These are phyloP conservation scores for Rhagonycha fulva DNA, from an alignment of 2,888 invertebrate genomes.

Conservation along the genomic window DNA sequence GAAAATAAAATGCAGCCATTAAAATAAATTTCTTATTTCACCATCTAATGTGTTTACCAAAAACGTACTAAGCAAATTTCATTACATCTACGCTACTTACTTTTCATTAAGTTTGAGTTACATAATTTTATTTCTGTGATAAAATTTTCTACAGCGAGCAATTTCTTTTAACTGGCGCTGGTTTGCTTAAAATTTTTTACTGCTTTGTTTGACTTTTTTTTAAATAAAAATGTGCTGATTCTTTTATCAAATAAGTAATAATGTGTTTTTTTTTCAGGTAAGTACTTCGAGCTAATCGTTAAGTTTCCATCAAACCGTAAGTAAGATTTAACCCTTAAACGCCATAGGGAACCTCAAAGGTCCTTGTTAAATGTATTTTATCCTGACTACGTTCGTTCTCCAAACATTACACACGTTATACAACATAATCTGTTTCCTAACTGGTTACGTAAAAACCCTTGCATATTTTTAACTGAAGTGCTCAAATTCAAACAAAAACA, in stretches of 20 bases:
- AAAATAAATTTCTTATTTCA: not conserved
- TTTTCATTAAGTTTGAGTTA: not conserved
- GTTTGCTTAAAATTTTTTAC: not conserved
- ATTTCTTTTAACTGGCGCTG: not conserved
- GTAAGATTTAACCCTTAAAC: not conserved
- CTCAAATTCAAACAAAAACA: no score
- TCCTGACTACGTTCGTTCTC: no score
- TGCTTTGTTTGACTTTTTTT: not conserved
- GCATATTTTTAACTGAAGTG: no score
- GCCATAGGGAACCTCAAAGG: no score
- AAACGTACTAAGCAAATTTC: not conserved
- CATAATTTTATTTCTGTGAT: not conserved
- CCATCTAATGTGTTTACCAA: not conserved
- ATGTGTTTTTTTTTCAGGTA: not conserved
- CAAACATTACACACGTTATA: no score
- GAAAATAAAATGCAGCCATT: not conserved
- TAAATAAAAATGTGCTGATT: not conserved
- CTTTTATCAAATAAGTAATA: not conserved
- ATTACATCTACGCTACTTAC: not conserved
- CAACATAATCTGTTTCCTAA: no score
- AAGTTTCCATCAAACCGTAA: not conserved
- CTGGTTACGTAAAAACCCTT: no score
- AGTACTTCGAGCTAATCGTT: not conserved
- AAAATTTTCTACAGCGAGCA: not conserved
- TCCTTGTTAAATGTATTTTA: no score